These are phyloP conservation scores for Nephila pilipes DNA, from an alignment of 1,140 invertebrate genomes.

Conservation along the genomic window DNA sequence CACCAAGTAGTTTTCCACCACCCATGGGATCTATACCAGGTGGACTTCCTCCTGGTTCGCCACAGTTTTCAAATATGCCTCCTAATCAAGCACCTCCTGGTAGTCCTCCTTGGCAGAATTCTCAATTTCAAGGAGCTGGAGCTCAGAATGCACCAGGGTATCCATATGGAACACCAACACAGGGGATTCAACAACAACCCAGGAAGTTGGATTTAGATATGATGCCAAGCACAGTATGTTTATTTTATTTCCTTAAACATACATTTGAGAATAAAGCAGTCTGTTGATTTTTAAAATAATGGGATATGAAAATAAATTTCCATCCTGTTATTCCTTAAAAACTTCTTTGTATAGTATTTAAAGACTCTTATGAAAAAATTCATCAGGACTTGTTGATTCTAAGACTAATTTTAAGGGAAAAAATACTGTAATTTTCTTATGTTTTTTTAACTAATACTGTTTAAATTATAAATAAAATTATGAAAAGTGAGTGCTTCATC, in stretches of 20 bases:
- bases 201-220: slow-evolving; percentile 93
- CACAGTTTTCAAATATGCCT: slow-evolving; percentile 25
- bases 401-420: too few species aligned
- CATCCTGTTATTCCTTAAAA: too few species aligned
- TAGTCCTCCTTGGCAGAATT: not conserved
- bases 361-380: too few species aligned
- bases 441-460: too few species aligned
- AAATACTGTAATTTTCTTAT: too few species aligned
- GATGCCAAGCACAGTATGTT: slow-evolving; percentile 96
- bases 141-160: slow-evolving; percentile 19
- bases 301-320: too few species aligned
- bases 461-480: too few species aligned
- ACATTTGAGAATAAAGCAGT: too few species aligned
- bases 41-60: not conserved
- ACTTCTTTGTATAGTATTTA: too few species aligned
- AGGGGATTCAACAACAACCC: slow-evolving; percentile 32
- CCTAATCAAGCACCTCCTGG: not conserved
- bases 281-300: too few species aligned
- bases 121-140: not conserved
- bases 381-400: too few species aligned
- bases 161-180: slow-evolving; percentile 55
- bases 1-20: not conserved
- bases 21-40: not conserved
- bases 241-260: not conserved
- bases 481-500: too few species aligned